These are phyloP conservation scores for Notospermus geniculatus DNA, from an alignment of 1,140 invertebrate genomes.

Conservation along the genomic window DNA sequence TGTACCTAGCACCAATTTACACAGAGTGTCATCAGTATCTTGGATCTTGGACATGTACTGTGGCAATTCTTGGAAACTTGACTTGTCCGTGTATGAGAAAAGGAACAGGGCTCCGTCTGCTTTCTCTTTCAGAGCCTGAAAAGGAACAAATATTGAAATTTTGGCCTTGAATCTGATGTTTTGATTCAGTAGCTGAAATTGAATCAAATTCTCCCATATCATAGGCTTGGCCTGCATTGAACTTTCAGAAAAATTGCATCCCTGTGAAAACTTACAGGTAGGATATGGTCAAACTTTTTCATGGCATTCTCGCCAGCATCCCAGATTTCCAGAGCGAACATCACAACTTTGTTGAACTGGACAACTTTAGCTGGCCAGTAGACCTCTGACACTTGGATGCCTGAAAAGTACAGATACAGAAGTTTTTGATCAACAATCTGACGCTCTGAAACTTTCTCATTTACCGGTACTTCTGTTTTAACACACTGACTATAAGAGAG, in stretches of 20 bases:
- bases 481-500: no score
- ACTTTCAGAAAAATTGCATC: no score
- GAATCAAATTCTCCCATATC: no score
- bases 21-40: conserved; percentile 57
- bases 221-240: no score
- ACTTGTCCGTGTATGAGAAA: conserved; percentile 61
- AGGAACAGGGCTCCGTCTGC: conserved; percentile 61
- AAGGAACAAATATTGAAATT: conserved; percentile 14
- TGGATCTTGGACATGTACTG: conserved; percentile 59
- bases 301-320: conserved; percentile 62
- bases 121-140: conserved; percentile 61
- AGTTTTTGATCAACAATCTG: background rate
- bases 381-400: conserved; percentile 61
- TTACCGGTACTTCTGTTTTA: no score
- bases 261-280: conserved; percentile 59
- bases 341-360: conserved; percentile 58
- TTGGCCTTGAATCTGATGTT: background rate
- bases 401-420: conserved; percentile 34
- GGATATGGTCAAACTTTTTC: conserved; percentile 64
- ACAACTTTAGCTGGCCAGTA: conserved; percentile 65
- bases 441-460: background rate
- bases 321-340: conserved; percentile 65
- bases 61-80: conserved; percentile 61
- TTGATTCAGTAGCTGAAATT: background rate
- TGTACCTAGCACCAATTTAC: conserved; percentile 62